Base-by-base conservation (phyloP, 2,113 vertebrate species). In the Brachirus orientalis region DNA sequence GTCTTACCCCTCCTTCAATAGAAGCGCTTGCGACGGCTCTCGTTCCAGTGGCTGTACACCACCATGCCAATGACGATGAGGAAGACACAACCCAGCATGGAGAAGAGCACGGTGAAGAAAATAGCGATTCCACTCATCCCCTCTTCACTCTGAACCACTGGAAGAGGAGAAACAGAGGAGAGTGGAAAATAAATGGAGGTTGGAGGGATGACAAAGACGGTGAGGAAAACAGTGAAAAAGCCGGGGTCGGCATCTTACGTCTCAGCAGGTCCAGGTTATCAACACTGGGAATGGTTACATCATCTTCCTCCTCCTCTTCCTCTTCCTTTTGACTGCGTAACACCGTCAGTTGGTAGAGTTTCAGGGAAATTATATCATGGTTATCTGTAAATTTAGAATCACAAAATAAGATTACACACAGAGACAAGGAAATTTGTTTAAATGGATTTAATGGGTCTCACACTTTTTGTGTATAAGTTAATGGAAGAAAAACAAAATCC, bases 361-460 rank as follows among this genome's bases (percentile, higher is more conserved):
- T 99, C 88, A 99, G 80, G 0, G 97, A 98, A 53, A 98, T 94
- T 8, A 99, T 88, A 20, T 99, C 97, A 0, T 99, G 98, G 78
- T 98, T 98, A 84, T 99, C 98, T 98, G 80, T 40, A 13, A 69
- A 55, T 10, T 6, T 4, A 64, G 43, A 69, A 46, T 22, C 10
- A 17, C 8, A 13, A 54, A 71, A 33, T 33, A 12, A 0, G 17
- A 35, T 12, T 38, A 14, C 2, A 54, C 4, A 36, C 12, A 50
- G 6, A 17, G n/a, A 20, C n/a, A 10, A n/a, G n/a, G n/a, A n/a
- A n/a, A n/a, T n/a, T n/a, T n/a, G 1, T 33, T 16, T 14, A 8
- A 11, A 4, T 50, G 10, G 46, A 4, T 19, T 19, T 9, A 18
- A 58, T 17, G 7, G 8, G n/a, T 3, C 9, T 19, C 20, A 43